phyloP scores from a whole-genome alignment of 1,140 invertebrate species.

The Diploscapter pachys region DNA sequence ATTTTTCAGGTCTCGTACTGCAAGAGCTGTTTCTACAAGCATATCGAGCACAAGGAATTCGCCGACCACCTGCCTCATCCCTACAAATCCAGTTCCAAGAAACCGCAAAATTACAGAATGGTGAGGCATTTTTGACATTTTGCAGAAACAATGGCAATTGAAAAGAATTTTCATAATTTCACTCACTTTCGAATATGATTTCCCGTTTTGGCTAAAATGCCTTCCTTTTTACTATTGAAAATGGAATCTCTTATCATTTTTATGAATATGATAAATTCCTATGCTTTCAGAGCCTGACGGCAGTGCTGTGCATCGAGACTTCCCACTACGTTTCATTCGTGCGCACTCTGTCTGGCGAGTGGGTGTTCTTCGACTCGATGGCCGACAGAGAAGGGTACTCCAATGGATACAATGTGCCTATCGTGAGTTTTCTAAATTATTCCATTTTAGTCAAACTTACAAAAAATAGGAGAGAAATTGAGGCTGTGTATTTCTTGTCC shows the following conservation, averaged over 20 bases:
- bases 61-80: too few species aligned
- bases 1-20: conserved; percentile 63
- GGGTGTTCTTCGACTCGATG: conserved; percentile 99
- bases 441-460: not conserved
- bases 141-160: too few species aligned
- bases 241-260: too few species aligned
- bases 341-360: conserved; percentile 80
- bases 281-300: conserved; percentile 68
- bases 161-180: not conserved
- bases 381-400: conserved; percentile 86
- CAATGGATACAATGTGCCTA: conserved; percentile 48
- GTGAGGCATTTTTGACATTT: not conserved
- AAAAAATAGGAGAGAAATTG: too few species aligned
- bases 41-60: too few species aligned
- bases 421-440: conserved; percentile 16
- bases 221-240: not conserved
- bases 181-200: conserved; percentile 4
- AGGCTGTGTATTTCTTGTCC: too few species aligned
- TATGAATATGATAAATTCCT: too few species aligned
- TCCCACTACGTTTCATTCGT: conserved; percentile 97
- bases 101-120: conserved; percentile 19
- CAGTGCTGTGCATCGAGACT: conserved; percentile 94
- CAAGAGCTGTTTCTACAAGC: conserved; percentile 6
- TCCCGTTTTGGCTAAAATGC: conserved; percentile 8
- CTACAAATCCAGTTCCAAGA: conserved; percentile 3